Base-by-base conservation (phyloP, 2,888 invertebrate genomes). In the Nomada hirtipes region DNA sequence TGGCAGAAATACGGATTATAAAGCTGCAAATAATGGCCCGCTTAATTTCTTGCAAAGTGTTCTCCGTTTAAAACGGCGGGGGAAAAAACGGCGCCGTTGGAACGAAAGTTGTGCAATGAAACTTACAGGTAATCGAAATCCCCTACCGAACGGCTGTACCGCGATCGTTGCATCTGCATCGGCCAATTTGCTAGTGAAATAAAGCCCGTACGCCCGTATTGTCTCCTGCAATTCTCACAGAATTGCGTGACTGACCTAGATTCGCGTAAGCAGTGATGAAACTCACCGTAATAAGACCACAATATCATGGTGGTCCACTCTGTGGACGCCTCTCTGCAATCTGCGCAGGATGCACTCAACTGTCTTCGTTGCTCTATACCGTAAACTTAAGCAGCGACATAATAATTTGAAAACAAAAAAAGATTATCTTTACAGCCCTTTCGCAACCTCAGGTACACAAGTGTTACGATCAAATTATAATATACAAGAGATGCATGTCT, bases 161-260 rank as follows among this genome's bases (percentile, higher is more conserved):
- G 61, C 52, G n/a, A 18, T 10, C 69, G 29, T 36, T 26, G 59
- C 59, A 77, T 82, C 83, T 77, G 47, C 53, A 69, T 75, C 70
- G 59, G 9, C 73, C 76, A 76, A 86, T 75, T 70, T 63, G 13
- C 60, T 18, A 55, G 47, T 26, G 61, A 68, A 57, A 61, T 57
- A 52, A 52, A 76, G 15, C 71, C 70, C 23, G 59, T 63, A 57
- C 57, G 57, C 70, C 65, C 70, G 70, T 68, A 84, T 88, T 82
- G 86, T 88, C 79, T 76, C 72, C 44, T 26, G 75, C 69, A 80
- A 79, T 84, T 88, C 82, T 82, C 84, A 76, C 75, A 68, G 60
- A 86, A 87, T 87, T 86, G 76, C 82, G 65, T 73, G 71, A 67
- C 61, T 81, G 87, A 81, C 87, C 88, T 81, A 82, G 67, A 82